Base-by-base conservation (phyloP, 2,113 vertebrate species). In the Etheostoma spectabile region DNA sequence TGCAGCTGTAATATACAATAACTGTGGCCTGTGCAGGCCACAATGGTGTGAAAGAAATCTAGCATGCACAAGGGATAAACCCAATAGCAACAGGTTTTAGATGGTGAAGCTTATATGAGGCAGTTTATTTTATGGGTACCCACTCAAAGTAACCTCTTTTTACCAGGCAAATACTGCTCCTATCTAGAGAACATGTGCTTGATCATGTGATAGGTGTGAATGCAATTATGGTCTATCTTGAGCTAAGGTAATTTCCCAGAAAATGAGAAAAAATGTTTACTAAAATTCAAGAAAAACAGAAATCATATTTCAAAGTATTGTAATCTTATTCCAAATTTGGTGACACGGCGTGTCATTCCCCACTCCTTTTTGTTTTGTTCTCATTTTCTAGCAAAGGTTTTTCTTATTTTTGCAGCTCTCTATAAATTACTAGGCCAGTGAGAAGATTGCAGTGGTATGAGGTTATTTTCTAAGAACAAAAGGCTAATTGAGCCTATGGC, bases 401-500 rank as follows among this genome's bases (percentile, higher is more conserved):
- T 60, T 85, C 24, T 24, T 72, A 77, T 67, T 67, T 45, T 61
- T 62, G 56, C 30, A 74, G 53, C 64, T 60, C 22, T 67, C 38
- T 53, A 57, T 86, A 51, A 90, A 86, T 82, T 82, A 84, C 56
- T 64, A 53, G 24, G 30, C 64, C 62, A 70, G 74, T 72, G 84
- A 89, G 82, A 89, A 92, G 86, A 92, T 92, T 83, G 88, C 53
- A 46, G 79, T 48, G 55, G 30, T 67, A 49, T 60, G 57, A 77
- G 69, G 86, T 86, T 81, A 88, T 88, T 79, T 79, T 82, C 82
- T 75, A 74, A 82, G 68, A 83, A 90, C 85, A 85, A 92, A 90
- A 89, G 87, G 79, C 78, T 90, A 91, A 93, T 89, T 87, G 85
- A 88, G 86, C 84, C 83, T 60, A 72, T 83, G 71, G 81, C 78